Conservation (phyloP, 1,140 invertebrate genomes). For the Drosophila pallidifrons region DNA sequence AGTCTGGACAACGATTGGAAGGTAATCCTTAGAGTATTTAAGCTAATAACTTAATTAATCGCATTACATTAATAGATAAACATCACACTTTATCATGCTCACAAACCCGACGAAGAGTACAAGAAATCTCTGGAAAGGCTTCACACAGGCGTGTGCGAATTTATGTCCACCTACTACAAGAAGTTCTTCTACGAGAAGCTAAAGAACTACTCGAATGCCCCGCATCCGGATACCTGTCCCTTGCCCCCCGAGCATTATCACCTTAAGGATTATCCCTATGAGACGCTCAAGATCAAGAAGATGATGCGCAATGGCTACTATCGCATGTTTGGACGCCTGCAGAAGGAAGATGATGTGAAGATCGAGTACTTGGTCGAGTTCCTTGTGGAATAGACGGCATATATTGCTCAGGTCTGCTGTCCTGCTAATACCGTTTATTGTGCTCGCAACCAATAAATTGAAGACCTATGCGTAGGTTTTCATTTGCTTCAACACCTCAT, state of each 20-base stretch:
- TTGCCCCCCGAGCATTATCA: slow-evolving; percentile 49
- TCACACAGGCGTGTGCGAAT: slow-evolving; percentile 44
- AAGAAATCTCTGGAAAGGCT: slow-evolving; percentile 12
- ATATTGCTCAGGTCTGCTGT: background rate
- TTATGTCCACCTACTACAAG: slow-evolving; percentile 60
- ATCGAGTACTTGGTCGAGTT: slow-evolving; percentile 42
- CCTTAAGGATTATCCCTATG: slow-evolving; percentile 58
- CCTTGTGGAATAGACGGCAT: slow-evolving; percentile 29
- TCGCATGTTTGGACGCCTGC: slow-evolving; percentile 18
- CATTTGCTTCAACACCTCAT: slow-evolving; percentile 82
- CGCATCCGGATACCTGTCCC: slow-evolving; percentile 56
- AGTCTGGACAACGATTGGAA: slow-evolving; percentile 66
- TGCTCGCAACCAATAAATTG: slow-evolving; percentile 6
- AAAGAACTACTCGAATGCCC: slow-evolving; percentile 65
- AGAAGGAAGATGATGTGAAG: slow-evolving; percentile 19
- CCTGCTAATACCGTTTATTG: slow-evolving; percentile 37
- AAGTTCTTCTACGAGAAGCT: slow-evolving; percentile 59
- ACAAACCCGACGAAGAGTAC: slow-evolving; percentile 26
- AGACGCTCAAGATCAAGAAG: slow-evolving; percentile 39
- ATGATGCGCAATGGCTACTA: slow-evolving; percentile 53
- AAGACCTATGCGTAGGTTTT: slow-evolving; percentile 50
- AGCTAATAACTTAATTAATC: background rate
- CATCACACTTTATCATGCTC: slow-evolving; percentile 21
- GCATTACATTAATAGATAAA: slow-evolving; percentile 30
- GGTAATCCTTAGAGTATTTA: slow-evolving; percentile 23